Evolutionary conservation across 2,113 vertebrate species (phyloP).

Genomic region (Tachuris rubrigastra): DNA sequence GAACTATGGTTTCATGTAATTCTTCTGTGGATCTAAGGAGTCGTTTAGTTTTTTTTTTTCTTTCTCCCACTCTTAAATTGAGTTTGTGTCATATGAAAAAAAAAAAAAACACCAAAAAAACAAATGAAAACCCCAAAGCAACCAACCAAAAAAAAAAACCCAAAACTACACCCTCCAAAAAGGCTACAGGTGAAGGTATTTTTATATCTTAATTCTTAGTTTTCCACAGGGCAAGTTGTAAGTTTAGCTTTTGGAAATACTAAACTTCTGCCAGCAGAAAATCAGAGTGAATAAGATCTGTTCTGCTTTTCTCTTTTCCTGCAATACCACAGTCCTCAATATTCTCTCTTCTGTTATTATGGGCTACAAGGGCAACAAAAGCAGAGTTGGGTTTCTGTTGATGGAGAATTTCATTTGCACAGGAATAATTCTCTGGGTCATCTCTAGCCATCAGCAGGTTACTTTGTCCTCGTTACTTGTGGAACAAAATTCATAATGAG

Average conservation of each 20-base stretch:
- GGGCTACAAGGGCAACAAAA: background rate
- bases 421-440: background rate
- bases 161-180: background rate
- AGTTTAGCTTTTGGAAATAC: background rate
- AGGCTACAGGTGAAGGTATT: background rate
- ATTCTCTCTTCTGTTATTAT: background rate
- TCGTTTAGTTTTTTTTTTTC: background rate
- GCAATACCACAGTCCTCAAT: background rate
- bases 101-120: background rate
- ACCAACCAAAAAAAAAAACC: background rate
- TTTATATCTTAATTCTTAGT: background rate
- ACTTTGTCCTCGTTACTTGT: background rate
- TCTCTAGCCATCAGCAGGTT: background rate
- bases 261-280: background rate
- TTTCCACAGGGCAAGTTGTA: background rate
- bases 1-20: accelerated
- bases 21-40: background rate
- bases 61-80: background rate
- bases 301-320: background rate
- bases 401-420: background rate
- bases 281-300: background rate
- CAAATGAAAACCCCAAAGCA: background rate
- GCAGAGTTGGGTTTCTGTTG: background rate
- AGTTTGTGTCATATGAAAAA: background rate
- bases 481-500: background rate